These are phyloP conservation scores for Scaptomyza hsui DNA, from an alignment of 1,140 invertebrate genomes.

Conservation along the genomic window DNA sequence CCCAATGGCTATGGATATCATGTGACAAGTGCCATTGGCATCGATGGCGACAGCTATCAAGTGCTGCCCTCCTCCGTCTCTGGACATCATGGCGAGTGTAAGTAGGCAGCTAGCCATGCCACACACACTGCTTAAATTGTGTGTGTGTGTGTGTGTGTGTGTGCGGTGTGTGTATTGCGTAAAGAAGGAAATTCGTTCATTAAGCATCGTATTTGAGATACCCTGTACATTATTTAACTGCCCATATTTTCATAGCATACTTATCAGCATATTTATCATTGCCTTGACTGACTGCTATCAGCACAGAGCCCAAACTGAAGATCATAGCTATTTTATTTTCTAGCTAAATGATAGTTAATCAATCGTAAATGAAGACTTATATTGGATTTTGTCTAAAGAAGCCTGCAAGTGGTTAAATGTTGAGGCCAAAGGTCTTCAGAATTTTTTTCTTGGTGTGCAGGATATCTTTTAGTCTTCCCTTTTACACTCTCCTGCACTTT, in stretches of 20 bases:
- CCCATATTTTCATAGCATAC: no score
- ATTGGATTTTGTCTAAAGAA: no score
- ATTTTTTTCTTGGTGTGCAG: neutral
- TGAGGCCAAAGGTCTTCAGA: no score
- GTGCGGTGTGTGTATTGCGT: neutral
- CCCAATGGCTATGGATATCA: constrained; percentile 82
- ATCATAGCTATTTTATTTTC: no score
- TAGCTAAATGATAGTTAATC: no score
- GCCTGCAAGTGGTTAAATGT: no score
- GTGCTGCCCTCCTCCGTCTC: constrained; percentile 72
- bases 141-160: neutral
- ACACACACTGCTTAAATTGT: neutral
- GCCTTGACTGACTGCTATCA: no score
- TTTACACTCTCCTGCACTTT: neutral
- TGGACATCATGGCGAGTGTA: constrained; percentile 72
- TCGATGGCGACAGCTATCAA: constrained; percentile 82
- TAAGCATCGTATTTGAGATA: constrained; percentile 4
- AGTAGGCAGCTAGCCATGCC: constrained; percentile 45
- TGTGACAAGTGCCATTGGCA: constrained; percentile 82
- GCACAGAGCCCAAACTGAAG: no score
- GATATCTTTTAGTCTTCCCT: neutral
- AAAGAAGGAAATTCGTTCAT: constrained; percentile 3
- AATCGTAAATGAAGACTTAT: no score
- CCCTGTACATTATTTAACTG: no score
- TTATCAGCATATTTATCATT: no score